A percentile compares a stretch with the other conserved stretches of the same genome.
phyloP scores from a whole-genome alignment of 2,113 vertebrate genomes.

The Grammomys dolichurus region DNA sequence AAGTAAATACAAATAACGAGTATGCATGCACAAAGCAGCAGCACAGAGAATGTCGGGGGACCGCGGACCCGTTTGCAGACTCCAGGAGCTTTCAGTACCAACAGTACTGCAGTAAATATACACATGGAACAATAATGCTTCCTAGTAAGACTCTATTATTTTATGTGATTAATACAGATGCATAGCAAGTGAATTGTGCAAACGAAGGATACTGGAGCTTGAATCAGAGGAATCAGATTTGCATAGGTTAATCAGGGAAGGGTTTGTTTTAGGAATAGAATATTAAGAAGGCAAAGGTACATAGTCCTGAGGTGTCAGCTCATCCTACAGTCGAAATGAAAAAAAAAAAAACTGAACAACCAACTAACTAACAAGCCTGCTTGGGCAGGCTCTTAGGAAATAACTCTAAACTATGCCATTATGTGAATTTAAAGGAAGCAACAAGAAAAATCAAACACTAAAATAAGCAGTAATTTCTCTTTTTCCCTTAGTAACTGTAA shows the following conservation, averaged over 20 bases:
- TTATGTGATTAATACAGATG: not conserved
- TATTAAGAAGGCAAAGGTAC: not conserved
- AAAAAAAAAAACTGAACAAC: not conserved
- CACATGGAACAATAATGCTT: not conserved
- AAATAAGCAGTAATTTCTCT: not conserved
- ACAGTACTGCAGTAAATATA: not conserved
- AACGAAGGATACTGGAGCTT: not conserved
- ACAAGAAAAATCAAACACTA: not conserved
- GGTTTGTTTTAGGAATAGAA: not conserved
- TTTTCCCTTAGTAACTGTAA: not conserved
- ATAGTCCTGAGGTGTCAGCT: not conserved
- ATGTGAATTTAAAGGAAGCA: not conserved
- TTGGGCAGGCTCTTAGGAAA: not conserved
- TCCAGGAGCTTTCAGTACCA: not conserved
- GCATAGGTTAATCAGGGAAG: not conserved
- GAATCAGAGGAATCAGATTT: not conserved
- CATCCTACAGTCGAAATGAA: not conserved
- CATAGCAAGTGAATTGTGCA: not conserved
- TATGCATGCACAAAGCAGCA: fast-evolving
- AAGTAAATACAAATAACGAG: not conserved
- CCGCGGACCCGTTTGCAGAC: not conserved
- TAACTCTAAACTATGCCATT: not conserved
- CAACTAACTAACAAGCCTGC: not conserved
- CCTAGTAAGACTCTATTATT: not conserved
- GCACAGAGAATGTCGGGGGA: not conserved